These are phyloP conservation scores for Petromus typicus DNA, from an alignment of 2,113 vertebrate species.

Conservation along the genomic window DNA sequence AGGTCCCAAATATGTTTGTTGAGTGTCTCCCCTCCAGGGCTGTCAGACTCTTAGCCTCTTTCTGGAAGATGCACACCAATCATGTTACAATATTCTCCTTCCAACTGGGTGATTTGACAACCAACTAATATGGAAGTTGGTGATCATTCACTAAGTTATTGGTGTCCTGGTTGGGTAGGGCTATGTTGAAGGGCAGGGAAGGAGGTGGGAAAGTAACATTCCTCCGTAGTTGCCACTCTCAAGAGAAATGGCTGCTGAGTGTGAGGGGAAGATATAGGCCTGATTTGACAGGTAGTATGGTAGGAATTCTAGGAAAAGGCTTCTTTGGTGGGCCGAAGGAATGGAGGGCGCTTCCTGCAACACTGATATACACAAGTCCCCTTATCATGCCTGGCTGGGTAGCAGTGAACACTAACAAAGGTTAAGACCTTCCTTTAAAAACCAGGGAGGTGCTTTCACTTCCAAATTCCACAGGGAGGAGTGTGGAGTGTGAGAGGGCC, in stretches of 20 bases:
- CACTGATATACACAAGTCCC: not conserved
- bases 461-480: conserved; percentile 61
- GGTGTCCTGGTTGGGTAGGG: not conserved
- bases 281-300: not conserved
- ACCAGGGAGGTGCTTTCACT: conserved; percentile 26
- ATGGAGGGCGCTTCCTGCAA: not conserved
- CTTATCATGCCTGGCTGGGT: not conserved
- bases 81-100: not conserved
- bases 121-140: not conserved
- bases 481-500: not conserved
- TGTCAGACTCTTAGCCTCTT: not conserved
- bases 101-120: not conserved
- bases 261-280: not conserved
- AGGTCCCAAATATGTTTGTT: not conserved
- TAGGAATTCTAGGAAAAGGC: not conserved
- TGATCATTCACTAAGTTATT: not conserved
- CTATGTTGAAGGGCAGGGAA: not conserved
- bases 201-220: not conserved
- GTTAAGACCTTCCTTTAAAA: conserved; percentile 38
- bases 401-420: not conserved
- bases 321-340: not conserved
- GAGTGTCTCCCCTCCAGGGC: not conserved
- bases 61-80: not conserved
- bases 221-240: not conserved
- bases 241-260: not conserved